These are phyloP conservation scores for Xenopus laevis DNA, from an alignment of 2,113 vertebrate species.

Conservation along the genomic window DNA sequence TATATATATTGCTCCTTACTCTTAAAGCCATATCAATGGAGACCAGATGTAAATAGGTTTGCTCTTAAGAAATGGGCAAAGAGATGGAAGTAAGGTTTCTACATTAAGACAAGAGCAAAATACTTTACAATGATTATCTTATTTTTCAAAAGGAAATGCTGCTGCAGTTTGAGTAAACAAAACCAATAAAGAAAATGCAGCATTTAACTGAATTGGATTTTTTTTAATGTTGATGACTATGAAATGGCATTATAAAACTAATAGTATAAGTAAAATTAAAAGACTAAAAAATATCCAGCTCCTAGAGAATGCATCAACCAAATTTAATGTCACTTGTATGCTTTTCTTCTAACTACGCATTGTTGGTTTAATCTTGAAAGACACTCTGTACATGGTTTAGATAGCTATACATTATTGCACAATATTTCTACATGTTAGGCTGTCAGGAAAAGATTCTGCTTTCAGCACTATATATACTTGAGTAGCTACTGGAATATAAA, in stretches of 20 bases:
- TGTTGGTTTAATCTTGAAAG: slow-evolving; percentile 36
- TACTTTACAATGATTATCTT: slow-evolving; percentile 79
- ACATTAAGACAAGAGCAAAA: slow-evolving; percentile 68
- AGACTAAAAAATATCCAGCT: slow-evolving; percentile 72
- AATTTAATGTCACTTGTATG: slow-evolving; percentile 61
- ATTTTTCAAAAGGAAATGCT: slow-evolving; percentile 74
- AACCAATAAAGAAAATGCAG: slow-evolving; percentile 77
- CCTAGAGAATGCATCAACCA: slow-evolving; percentile 72
- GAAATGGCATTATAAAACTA: slow-evolving; percentile 70
- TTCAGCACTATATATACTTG: too few relatives aligned
- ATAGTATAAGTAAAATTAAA: slow-evolving; percentile 73
- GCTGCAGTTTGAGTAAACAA: slow-evolving; percentile 78
- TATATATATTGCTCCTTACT: too few relatives aligned
- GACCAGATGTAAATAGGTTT: slow-evolving; percentile 55
- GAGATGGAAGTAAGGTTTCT: slow-evolving; percentile 63
- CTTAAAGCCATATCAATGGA: too few relatives aligned
- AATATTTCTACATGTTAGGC: too few relatives aligned
- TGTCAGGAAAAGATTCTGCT: too few relatives aligned
- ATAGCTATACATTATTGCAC: too few relatives aligned
- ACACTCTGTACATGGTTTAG: slow-evolving; percentile 24
- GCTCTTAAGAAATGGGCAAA: slow-evolving; percentile 51
- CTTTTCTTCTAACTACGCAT: slow-evolving; percentile 40
- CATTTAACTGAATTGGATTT: slow-evolving; percentile 79
- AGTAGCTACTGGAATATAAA: too few relatives aligned
- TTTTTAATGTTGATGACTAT: slow-evolving; percentile 71